These are phyloP conservation scores for Sebastes schlegelii DNA, from an alignment of 2,113 vertebrate genomes.

Conservation along the genomic window DNA sequence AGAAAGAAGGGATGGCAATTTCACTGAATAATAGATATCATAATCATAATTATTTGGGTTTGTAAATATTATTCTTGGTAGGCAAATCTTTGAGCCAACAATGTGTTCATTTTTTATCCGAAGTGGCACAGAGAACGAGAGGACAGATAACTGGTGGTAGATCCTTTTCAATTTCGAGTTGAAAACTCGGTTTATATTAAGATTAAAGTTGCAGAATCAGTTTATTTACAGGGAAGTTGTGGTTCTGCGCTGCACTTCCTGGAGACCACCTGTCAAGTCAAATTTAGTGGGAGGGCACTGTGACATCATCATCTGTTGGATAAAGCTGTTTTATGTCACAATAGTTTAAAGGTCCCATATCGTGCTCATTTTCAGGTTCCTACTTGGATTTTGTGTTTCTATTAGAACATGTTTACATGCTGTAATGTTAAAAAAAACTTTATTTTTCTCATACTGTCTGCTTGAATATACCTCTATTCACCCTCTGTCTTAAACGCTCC, in stretches of 20 bases:
- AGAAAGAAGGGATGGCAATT: neutral
- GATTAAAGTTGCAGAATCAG: neutral
- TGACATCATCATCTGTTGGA: neutral
- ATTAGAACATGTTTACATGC: too few species aligned
- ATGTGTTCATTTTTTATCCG: neutral
- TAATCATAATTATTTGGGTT: neutral
- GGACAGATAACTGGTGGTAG: neutral
- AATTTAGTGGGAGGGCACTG: neutral
- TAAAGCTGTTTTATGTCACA: neutral
- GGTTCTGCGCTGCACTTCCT: neutral
- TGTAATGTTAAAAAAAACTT: too few species aligned
- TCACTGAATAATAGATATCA: neutral
- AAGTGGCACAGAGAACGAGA: neutral
- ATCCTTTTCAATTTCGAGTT: neutral
- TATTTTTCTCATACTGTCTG: too few species aligned
- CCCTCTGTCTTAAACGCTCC: too few species aligned
- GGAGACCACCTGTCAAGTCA: constrained; percentile 30
- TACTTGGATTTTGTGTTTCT: too few species aligned
- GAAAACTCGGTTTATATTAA: neutral
- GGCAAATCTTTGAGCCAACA: neutral
- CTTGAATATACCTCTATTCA: too few species aligned
- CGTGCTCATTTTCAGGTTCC: too few species aligned
- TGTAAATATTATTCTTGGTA: neutral
- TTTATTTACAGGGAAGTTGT: neutral
- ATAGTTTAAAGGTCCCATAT: neutral